Conservation (phyloP, 2,888 invertebrate species). For the Plagiodera versicolora region DNA sequence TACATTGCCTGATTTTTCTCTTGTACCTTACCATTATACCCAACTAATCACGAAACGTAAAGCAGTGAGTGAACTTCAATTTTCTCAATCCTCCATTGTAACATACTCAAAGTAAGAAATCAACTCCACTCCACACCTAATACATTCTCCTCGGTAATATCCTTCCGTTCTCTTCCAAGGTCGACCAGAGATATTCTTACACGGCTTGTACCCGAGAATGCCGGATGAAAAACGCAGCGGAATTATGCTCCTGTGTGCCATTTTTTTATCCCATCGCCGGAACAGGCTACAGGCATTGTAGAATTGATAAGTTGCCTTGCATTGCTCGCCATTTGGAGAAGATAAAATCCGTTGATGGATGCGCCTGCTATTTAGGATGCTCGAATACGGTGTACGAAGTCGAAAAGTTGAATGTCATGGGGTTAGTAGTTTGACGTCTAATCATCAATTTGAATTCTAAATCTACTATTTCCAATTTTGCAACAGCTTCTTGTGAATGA, state of each 20-base stretch:
- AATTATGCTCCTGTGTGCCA: constrained; percentile 71
- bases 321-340: constrained; percentile 58
- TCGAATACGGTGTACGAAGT: constrained; percentile 75
- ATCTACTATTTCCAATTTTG: too few species aligned
- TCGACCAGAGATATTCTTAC: constrained; percentile 64
- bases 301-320: constrained; percentile 62
- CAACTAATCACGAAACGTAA: too few species aligned
- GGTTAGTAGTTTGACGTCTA: constrained; percentile 8
- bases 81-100: too few species aligned
- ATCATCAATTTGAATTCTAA: too few species aligned
- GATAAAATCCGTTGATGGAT: constrained; percentile 64
- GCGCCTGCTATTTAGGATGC: constrained; percentile 73
- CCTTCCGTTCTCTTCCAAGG: constrained; percentile 26
- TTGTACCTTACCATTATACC: too few species aligned
- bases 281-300: constrained; percentile 59
- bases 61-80: too few species aligned
- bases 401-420: constrained; percentile 68
- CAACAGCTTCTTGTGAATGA: too few species aligned
- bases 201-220: constrained; percentile 76
- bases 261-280: constrained; percentile 68
- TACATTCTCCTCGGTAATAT: too few species aligned
- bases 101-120: too few species aligned
- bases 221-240: constrained; percentile 66
- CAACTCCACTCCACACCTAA: too few species aligned
- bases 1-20: too few species aligned